These are phyloP conservation scores for Colossoma macropomum DNA, from an alignment of 2,113 vertebrate genomes.

Conservation along the genomic window DNA sequence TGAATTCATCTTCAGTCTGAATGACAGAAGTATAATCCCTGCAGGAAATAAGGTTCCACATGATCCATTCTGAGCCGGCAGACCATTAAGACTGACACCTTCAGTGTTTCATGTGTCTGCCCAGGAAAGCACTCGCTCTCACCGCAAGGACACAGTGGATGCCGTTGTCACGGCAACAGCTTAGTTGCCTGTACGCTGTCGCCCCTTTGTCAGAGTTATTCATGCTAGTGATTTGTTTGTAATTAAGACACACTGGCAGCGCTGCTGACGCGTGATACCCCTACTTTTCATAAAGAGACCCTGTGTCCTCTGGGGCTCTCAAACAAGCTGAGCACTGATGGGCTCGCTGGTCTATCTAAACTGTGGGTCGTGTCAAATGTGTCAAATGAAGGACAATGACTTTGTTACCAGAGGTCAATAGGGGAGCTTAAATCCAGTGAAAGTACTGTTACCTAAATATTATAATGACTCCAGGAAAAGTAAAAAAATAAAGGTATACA, in stretches of 20 bases:
- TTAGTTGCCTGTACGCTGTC: conserved; percentile 24
- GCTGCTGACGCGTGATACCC: neutral
- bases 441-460: neutral
- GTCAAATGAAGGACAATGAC: neutral
- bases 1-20: neutral
- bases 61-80: neutral
- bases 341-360: neutral
- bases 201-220: conserved; percentile 25
- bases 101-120: neutral
- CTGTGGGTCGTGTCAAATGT: neutral
- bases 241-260: conserved; percentile 45
- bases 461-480: neutral
- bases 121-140: conserved; percentile 25
- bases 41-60: conserved; percentile 29
- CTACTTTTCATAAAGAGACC: neutral
- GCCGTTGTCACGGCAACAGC: conserved; percentile 52
- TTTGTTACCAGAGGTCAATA: neutral
- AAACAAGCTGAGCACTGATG: neutral
- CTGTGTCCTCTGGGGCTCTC: neutral
- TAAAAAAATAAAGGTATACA: neutral
- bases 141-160: conserved; percentile 29
- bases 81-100: conserved; percentile 4
- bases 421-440: neutral
- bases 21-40: conserved; percentile 22
- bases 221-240: conserved; percentile 49